Evolutionary conservation across 2,888 invertebrate genomes (phyloP).

Genomic region (Strigamia transsilvanica): DNA sequence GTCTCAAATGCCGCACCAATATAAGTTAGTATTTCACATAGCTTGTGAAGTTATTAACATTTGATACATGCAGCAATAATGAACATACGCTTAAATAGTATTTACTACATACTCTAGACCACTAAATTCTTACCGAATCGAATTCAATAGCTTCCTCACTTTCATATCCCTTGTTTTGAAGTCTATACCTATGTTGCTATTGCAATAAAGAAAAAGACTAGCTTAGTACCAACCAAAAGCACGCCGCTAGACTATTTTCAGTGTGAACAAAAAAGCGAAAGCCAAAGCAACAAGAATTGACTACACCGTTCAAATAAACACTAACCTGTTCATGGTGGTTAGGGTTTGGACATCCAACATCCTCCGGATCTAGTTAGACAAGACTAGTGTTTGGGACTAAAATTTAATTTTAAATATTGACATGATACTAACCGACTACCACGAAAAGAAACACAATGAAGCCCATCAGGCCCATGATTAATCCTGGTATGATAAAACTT

Average conservation of each 20-base stretch:
- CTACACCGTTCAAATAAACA: not conserved
- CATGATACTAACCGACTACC: constrained; percentile 70
- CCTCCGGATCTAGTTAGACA: constrained; percentile 71
- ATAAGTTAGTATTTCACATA: too few species aligned
- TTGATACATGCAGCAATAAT: too few species aligned
- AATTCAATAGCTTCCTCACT: not conserved
- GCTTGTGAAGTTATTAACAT: too few species aligned
- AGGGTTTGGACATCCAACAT: constrained; percentile 72
- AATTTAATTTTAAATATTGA: not conserved
- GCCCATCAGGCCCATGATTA: constrained; percentile 77
- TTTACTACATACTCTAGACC: too few species aligned
- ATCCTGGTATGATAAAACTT: constrained; percentile 90
- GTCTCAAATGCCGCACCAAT: too few species aligned
- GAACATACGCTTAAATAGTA: too few species aligned
- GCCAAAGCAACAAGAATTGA: not conserved
- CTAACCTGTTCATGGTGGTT: constrained; percentile 58
- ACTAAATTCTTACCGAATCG: not conserved
- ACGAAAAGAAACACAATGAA: constrained; percentile 83
- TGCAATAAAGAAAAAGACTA: constrained; percentile 16
- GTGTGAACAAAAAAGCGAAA: too few species aligned
- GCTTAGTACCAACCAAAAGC: not conserved
- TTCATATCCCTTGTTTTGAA: not conserved
- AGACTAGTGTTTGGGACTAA: constrained; percentile 17
- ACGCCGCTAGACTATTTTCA: not conserved
- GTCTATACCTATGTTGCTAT: not conserved